Base-by-base conservation (phyloP, 2,797 vertebrate species). In the Mus caroli region DNA sequence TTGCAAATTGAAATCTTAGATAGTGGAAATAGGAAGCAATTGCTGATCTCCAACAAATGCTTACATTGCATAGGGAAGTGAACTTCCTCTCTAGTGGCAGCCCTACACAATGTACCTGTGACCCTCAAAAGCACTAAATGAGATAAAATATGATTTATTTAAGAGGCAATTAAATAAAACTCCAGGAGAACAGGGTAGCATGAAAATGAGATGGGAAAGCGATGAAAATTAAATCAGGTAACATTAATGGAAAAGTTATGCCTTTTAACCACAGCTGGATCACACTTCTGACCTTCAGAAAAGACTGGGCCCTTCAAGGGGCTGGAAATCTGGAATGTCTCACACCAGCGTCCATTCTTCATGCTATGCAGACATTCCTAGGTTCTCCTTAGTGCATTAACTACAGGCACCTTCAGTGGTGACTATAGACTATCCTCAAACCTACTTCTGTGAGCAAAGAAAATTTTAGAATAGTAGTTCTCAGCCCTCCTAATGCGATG, bases 121-220 rank as follows among this genome's bases (percentile, higher is more conserved):
- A 87, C 37, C 69, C 24, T 24, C 31, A 73, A 19, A 92, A 96
- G 28, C 34, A 69, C 15, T 56, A 13, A 1, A 8, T 85, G 62
- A 90, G 17, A 79, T 22, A 73, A 75, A 93, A 88, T 82, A 8
- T 37, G 40, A 8, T 79, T 84, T 86, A 83, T 78, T 90, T 58
- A 69, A 52, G 14, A 91, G n/a, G 7, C 28, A 1, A 91, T 85
- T 62, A 88, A 7, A 88, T 52, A 60, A 60, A 83, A 87, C 15
- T 34, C 13, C 7, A 46, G 50, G n/a, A 80, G 37, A 90, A 1
- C 8, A 90, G 5, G 6, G 12, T 7, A 75, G 0, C 52, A 28
- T 15, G 17, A 14, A 87, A 73, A 62, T 15, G 37, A 84, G 28
- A 34, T 0, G 37, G 14, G 22, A 14, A 75, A 88, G 19, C 11